Conservation (phyloP, 2,888 invertebrate species). For the Dexiosoma caninum region DNA sequence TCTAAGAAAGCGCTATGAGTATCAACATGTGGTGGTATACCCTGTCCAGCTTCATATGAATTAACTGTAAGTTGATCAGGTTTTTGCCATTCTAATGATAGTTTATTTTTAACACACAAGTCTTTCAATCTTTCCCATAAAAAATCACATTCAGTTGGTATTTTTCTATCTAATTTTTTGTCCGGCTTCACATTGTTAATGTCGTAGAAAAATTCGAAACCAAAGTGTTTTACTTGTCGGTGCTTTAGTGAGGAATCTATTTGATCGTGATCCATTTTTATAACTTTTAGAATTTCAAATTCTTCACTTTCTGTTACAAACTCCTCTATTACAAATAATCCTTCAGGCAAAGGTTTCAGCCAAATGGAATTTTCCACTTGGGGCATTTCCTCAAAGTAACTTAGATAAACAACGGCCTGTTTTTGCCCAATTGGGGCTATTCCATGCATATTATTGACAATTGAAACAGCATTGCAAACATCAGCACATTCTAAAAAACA, state of each 20-base stretch:
- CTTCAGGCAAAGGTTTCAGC: constrained; percentile 81
- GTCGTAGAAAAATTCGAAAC: constrained; percentile 93
- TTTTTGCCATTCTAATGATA: constrained; percentile 71
- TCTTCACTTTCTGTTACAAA: constrained; percentile 87
- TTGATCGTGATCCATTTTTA: constrained; percentile 24
- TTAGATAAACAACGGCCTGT: constrained; percentile 83
- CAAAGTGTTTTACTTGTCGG: constrained; percentile 92
- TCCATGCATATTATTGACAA: constrained; percentile 82
- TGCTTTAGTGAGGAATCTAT: constrained; percentile 82
- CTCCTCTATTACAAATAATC: constrained; percentile 84
- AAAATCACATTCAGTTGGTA: constrained; percentile 85
- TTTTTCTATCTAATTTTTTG: constrained; percentile 82
- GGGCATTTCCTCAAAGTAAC: constrained; percentile 70
- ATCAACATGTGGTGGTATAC: constrained; percentile 97
- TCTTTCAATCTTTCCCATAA: constrained; percentile 79
- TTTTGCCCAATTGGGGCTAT: constrained; percentile 80
- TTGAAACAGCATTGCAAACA: constrained; percentile 79
- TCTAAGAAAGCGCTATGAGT: constrained; percentile 96
- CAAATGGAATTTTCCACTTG: constrained; percentile 68
- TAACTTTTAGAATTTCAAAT: constrained; percentile 78
- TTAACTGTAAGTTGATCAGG: constrained; percentile 94
- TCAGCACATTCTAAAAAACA: constrained; percentile 84
- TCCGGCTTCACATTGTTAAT: constrained; percentile 89
- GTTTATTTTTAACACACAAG: constrained; percentile 77
- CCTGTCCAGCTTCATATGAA: constrained; percentile 90